Conservation (phyloP, 1,140 invertebrate genomes). For the Nephila pilipes region DNA sequence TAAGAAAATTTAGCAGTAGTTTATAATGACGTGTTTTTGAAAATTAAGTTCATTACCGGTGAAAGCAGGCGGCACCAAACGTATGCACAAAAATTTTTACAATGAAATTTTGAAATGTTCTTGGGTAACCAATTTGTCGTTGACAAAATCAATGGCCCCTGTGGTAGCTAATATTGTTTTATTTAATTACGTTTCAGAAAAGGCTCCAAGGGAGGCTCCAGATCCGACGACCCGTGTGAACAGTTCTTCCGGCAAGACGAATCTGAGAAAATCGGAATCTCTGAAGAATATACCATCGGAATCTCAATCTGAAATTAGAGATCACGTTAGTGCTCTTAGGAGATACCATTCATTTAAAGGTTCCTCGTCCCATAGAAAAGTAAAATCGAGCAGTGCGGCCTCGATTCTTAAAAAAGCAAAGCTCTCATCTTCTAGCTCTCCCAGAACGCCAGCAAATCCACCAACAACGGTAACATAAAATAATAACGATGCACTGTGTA, state of each 20-base stretch:
- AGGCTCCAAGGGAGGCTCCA: background rate
- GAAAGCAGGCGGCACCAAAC: too few relatives aligned
- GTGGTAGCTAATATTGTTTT: too few relatives aligned
- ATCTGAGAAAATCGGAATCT: conserved; percentile 59
- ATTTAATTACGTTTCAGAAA: background rate
- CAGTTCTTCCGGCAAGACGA: background rate
- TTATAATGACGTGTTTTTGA: too few relatives aligned
- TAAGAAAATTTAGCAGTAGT: too few relatives aligned
- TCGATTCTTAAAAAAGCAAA: background rate
- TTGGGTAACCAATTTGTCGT: too few relatives aligned
- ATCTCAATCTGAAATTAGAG: conserved; percentile 33
- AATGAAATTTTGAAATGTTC: too few relatives aligned
- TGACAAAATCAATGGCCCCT: too few relatives aligned
- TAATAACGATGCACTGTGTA: too few relatives aligned
- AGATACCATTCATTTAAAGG: conserved; percentile 68
- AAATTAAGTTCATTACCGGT: too few relatives aligned
- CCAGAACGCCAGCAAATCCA: conserved; percentile 1
- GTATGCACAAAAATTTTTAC: too few relatives aligned
- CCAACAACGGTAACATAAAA: background rate
- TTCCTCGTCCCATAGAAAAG: conserved; percentile 13
- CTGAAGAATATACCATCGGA: conserved; percentile 63
- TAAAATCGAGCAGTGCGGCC: background rate
- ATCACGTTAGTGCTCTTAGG: background rate
- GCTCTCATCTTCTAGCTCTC: background rate
- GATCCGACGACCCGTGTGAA: background rate